Percentiles rank a stretch among this genome's conserved stretches.
Evolutionary conservation across 1,140 invertebrate species (phyloP).

Genomic region (Brachionus koreanus): DNA sequence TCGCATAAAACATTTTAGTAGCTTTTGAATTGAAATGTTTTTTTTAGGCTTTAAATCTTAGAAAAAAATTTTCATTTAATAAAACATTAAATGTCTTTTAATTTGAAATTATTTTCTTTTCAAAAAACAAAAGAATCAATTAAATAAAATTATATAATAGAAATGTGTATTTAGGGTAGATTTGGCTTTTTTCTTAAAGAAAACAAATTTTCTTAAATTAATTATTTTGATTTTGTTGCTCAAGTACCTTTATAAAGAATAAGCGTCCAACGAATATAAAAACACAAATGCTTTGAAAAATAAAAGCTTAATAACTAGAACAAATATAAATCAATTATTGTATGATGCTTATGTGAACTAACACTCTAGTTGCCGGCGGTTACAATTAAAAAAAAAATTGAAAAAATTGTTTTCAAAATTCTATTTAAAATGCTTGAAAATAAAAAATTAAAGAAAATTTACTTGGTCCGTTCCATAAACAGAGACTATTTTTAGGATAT

Average conservation of each 20-base stretch:
- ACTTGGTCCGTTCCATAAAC: background rate
- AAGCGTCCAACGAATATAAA: background rate
- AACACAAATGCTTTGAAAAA: background rate
- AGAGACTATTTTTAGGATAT: background rate
- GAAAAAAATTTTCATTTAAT: background rate
- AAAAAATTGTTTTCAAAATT: background rate
- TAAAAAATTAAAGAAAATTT: background rate
- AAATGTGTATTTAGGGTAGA: background rate
- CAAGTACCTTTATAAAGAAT: background rate
- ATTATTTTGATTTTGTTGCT: background rate
- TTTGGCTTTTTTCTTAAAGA: background rate
- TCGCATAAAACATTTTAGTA: background rate
- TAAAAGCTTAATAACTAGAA: background rate
- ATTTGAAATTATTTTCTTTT: background rate
- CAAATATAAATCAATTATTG: slow-evolving; percentile 5
- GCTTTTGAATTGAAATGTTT: background rate
- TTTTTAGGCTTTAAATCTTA: background rate
- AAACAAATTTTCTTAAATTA: background rate
- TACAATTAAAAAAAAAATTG: background rate
- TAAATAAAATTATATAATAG: slow-evolving; percentile 1
- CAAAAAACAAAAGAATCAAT: background rate
- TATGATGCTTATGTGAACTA: background rate
- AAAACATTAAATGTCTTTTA: background rate
- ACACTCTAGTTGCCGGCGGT: background rate
- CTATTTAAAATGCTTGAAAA: background rate